These are phyloP conservation scores for Tetramorium bicarinatum DNA, from an alignment of 2,888 invertebrate genomes.

Conservation along the genomic window DNA sequence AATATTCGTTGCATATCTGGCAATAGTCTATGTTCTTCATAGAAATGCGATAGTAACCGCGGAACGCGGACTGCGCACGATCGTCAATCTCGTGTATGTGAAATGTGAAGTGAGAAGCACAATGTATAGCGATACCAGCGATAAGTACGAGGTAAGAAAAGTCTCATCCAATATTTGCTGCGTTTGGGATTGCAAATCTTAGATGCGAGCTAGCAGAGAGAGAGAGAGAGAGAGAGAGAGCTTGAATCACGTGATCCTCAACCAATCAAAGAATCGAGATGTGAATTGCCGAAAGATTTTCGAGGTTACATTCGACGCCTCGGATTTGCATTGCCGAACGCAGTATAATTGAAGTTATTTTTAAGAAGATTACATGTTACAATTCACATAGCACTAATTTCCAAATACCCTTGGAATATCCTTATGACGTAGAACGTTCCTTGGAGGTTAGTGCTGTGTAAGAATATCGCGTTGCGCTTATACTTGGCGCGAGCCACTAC, in stretches of 20 bases:
- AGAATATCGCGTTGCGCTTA: neutral
- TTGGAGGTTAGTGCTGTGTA: neutral
- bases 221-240: too few species aligned
- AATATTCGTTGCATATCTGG: neutral
- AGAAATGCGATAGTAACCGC: neutral
- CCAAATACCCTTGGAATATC: neutral
- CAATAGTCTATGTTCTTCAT: too few species aligned
- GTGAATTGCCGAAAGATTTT: slow-evolving; percentile 4
- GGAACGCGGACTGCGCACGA: neutral
- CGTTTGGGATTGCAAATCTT: neutral
- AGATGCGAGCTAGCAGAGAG: slow-evolving; percentile 5
- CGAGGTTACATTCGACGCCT: slow-evolving; percentile 1
- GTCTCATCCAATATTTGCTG: slow-evolving; percentile 6
- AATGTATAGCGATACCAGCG: neutral
- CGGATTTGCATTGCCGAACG: slow-evolving; percentile 7
- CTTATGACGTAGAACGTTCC: slow-evolving; percentile 2
- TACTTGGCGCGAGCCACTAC: neutral
- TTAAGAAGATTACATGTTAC: slow-evolving; percentile 3
- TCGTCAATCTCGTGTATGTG: neutral
- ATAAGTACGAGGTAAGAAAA: slow-evolving; percentile 7
- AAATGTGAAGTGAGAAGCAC: neutral
- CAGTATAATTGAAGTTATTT: neutral
- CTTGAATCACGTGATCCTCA: neutral
- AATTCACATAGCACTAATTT: slow-evolving; percentile 6
- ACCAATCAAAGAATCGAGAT: neutral